Conservation (phyloP, 1,140 invertebrate species). For the Teleogryllus occipitalis region DNA sequence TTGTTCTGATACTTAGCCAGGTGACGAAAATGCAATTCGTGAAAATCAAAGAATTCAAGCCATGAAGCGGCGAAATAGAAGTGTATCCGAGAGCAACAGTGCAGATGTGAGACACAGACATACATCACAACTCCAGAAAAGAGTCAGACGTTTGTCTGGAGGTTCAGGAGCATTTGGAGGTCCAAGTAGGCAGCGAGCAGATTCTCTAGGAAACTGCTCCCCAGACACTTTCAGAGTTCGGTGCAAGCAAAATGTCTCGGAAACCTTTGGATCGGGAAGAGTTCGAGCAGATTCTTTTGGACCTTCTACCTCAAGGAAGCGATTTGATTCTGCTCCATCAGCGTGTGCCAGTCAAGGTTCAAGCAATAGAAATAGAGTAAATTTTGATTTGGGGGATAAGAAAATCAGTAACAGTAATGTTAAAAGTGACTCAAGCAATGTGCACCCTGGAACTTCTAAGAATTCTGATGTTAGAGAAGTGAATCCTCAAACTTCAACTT, state of each 20-base stretch:
- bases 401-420: not conserved
- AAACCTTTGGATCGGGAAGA: slow-evolving; percentile 6
- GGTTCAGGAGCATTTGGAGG: slow-evolving; percentile 32
- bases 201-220: not conserved
- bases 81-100: slow-evolving; percentile 47
- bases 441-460: not conserved
- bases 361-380: slow-evolving; percentile 10
- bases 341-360: slow-evolving; percentile 8
- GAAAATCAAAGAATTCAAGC: slow-evolving; percentile 38
- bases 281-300: slow-evolving; percentile 5
- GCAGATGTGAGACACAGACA: slow-evolving; percentile 28
- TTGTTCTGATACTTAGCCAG: slow-evolving; percentile 16
- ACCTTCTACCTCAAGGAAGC: not conserved
- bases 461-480: not conserved
- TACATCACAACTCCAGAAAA: slow-evolving; percentile 30
- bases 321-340: not conserved
- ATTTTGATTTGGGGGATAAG: slow-evolving; percentile 16
- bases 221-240: not conserved
- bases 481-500: not conserved
- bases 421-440: not conserved
- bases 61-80: slow-evolving; percentile 46
- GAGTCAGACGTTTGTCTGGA: slow-evolving; percentile 36
- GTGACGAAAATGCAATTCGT: slow-evolving; percentile 21
- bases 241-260: not conserved
- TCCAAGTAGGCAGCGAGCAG: not conserved